phyloP scores from a whole-genome alignment of 2,113 vertebrate genomes.

The Epinephelus lanceolatus region DNA sequence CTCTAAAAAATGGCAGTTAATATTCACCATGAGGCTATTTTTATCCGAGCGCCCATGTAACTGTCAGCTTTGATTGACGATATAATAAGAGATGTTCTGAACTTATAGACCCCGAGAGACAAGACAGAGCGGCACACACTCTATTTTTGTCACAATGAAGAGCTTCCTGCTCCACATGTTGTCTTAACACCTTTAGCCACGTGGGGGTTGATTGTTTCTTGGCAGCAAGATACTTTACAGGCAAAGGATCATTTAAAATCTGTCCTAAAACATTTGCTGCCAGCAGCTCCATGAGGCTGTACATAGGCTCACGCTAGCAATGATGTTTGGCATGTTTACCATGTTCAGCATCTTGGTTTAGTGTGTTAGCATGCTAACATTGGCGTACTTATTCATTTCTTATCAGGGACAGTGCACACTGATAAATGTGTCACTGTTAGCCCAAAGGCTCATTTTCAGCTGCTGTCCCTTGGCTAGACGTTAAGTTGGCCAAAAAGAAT shows the following conservation, averaged over 20 bases:
- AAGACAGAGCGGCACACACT: neutral
- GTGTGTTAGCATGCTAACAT: too few relatives aligned
- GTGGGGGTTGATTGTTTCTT: neutral
- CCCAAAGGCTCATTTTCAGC: neutral
- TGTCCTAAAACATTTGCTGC: neutral
- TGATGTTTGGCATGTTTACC: too few relatives aligned
- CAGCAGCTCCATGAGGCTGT: too few relatives aligned
- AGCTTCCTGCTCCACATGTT: neutral
- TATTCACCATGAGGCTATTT: slow-evolving; percentile 68
- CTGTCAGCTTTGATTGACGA: slow-evolving; percentile 70
- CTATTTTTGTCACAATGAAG: slow-evolving; percentile 38
- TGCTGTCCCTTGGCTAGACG: too few relatives aligned
- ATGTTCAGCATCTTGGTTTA: too few relatives aligned
- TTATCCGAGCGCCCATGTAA: slow-evolving; percentile 53
- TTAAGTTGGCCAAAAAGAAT: neutral
- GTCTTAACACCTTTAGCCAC: neutral
- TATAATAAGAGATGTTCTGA: slow-evolving; percentile 40
- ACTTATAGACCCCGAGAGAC: slow-evolving; percentile 44
- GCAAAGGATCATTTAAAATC: neutral
- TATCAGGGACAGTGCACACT: neutral
- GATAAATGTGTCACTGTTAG: neutral
- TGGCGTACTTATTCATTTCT: too few relatives aligned
- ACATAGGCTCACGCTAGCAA: too few relatives aligned
- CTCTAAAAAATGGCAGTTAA: slow-evolving; percentile 53
- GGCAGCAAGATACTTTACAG: neutral